These are phyloP conservation scores for Leucoma salicis DNA, from an alignment of 2,888 invertebrate species.

Conservation along the genomic window DNA sequence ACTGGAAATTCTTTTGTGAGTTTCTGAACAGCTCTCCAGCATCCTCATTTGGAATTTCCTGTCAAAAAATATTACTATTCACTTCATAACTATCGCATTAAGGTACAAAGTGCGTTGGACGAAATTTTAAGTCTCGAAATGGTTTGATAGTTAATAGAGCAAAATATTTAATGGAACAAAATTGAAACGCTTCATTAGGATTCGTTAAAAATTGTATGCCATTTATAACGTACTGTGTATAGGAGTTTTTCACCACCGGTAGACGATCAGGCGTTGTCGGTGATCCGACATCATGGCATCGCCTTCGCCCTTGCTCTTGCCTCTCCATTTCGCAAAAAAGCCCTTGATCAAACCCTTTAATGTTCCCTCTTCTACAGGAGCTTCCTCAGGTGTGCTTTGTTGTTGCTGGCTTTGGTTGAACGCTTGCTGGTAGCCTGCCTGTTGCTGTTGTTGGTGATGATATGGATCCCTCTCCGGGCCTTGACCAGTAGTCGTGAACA, in stretches of 20 bases:
- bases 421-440: background rate
- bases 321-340: slow-evolving; percentile 46
- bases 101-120: slow-evolving; percentile 68
- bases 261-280: background rate
- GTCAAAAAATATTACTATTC: slow-evolving; percentile 59
- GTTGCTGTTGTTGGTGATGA: slow-evolving; percentile 20
- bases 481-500: slow-evolving; percentile 34
- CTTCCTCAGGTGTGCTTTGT: slow-evolving; percentile 17
- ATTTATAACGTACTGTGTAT: slow-evolving; percentile 5
- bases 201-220: slow-evolving; percentile 14
- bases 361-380: slow-evolving; percentile 35
- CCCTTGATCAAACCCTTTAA: slow-evolving; percentile 58
- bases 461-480: slow-evolving; percentile 17
- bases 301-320: slow-evolving; percentile 43
- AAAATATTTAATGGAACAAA: slow-evolving; percentile 11
- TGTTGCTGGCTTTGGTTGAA: slow-evolving; percentile 7
- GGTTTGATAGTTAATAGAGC: too few species aligned
- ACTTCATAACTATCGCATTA: slow-evolving; percentile 27
- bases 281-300: slow-evolving; percentile 40
- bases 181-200: too few species aligned
- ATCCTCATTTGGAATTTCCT: slow-evolving; percentile 55
- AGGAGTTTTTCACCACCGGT: background rate
- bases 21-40: slow-evolving; percentile 40
- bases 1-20: slow-evolving; percentile 27
- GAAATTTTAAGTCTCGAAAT: slow-evolving; percentile 40